Evolutionary conservation across 2,113 vertebrate genomes (phyloP).

Genomic region (Connochaetes taurinus): DNA sequence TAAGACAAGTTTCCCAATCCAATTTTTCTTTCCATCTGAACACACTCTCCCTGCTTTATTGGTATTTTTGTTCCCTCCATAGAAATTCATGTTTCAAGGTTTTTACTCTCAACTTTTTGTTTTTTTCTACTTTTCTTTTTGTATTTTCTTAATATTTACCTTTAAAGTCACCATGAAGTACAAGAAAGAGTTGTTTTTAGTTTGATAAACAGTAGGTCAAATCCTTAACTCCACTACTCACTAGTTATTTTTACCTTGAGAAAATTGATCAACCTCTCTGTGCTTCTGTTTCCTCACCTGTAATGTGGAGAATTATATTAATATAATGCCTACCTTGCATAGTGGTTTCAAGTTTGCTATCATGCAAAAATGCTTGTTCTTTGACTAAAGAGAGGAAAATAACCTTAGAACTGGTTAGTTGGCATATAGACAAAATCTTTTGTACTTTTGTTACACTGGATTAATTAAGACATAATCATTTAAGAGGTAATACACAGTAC

Average conservation of each 20-base stretch:
- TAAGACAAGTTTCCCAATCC: background rate
- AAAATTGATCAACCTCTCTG: background rate
- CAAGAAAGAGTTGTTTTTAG: background rate
- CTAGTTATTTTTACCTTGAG: background rate
- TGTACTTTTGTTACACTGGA: background rate
- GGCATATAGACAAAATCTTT: background rate
- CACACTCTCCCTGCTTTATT: background rate
- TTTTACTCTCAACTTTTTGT: background rate
- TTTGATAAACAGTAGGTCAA: background rate
- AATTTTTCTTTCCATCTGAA: background rate
- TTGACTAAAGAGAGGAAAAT: background rate
- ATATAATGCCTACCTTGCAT: background rate
- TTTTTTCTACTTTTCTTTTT: background rate
- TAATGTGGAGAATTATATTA: background rate
- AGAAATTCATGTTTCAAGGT: background rate
- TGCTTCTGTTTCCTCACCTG: background rate
- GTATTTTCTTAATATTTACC: background rate
- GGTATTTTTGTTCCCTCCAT: background rate
- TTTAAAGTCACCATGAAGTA: background rate
- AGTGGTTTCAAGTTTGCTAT: background rate
- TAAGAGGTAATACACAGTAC: background rate
- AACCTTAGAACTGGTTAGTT: background rate
- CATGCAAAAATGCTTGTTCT: background rate
- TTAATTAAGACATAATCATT: background rate
- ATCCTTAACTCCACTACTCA: background rate